Evolutionary conservation across 2,113 vertebrate species (phyloP), one percentile per base, ranked within the genome.

Genomic region (Lycaon pictus): DNA sequence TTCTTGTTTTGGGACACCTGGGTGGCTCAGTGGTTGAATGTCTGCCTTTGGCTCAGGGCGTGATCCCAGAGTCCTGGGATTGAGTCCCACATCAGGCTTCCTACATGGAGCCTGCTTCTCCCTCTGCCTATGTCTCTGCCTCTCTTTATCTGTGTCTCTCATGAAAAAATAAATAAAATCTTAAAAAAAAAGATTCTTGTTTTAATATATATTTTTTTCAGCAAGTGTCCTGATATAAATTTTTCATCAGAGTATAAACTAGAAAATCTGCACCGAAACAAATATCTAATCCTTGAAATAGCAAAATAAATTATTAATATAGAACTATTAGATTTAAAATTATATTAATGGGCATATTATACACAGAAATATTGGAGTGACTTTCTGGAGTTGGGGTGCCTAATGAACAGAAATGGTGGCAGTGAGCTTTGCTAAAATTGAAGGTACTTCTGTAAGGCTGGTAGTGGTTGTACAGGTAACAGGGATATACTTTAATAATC

Each of bases 191-290:
- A 72, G 56, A 65, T 4, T 90, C 69, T 56, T 74, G n/a, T 32
- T 88, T 27, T 86, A 81, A 88, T 23, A 76, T 8, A 76, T 53
- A 25, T n/a, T 79, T 79, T 60, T 71, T n/a, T 11, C 53, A 87
- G 48, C 29, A 87, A 86, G n/a, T 77, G 25, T 88, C 58, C 35
- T 92, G 84, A 92, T 83, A 77, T 83, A 51, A 82, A 86, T 35
- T 65, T 87, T 85, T 65, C 32, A 74, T 65, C 48, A 62, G 37
- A 91, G 60, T 72, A 82, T 76, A 82, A 72, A 87, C 16, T 72
- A 87, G 53, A 94, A 82, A 82, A 87, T 91, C 15, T 82, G 83
- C 22, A 88, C 51, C 56, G 62, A 79, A 91, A 96, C 23, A 67
- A 92, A 19, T 58, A 72, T 22, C 9, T 67, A n/a, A 71, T 32